Evolutionary conservation across 1,140 invertebrate genomes (phyloP).

Genomic region (Elysia chlorotica): DNA sequence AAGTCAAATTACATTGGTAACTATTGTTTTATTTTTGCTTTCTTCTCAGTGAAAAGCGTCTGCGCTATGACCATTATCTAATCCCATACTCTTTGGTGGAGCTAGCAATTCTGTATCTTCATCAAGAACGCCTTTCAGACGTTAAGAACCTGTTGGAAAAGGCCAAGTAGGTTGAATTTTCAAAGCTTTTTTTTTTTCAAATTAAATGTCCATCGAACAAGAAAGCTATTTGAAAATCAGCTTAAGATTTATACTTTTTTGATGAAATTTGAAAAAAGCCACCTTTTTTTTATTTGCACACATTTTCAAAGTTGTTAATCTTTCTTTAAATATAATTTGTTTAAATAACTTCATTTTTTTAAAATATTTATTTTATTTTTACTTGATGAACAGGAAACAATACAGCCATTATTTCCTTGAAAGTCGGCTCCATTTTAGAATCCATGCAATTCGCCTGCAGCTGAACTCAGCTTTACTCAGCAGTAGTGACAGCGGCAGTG

Average conservation of each 20-base stretch:
- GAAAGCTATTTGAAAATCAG: too few species aligned
- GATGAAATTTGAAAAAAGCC: too few species aligned
- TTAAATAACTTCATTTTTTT: neutral
- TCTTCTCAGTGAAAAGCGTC: constrained; percentile 73
- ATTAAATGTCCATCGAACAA: too few species aligned
- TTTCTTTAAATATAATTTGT: too few species aligned
- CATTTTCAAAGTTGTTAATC: neutral
- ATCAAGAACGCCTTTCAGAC: constrained; percentile 70
- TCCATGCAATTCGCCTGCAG: constrained; percentile 72
- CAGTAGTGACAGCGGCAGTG: constrained; percentile 23
- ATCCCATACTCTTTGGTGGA: constrained; percentile 87
- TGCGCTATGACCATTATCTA: constrained; percentile 84
- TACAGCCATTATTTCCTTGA: constrained; percentile 89
- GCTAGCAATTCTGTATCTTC: constrained; percentile 77
- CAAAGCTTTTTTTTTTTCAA: too few species aligned
- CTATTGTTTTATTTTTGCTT: too few species aligned
- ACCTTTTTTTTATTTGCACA: neutral
- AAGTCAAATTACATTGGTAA: too few species aligned
- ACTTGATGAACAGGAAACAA: constrained; percentile 73
- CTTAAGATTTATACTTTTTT: too few species aligned
- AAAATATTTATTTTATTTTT: neutral
- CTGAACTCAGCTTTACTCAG: constrained; percentile 30
- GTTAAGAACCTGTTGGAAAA: constrained; percentile 79
- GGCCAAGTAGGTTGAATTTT: constrained; percentile 72
- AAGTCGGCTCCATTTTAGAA: constrained; percentile 88